Evolutionary conservation across 2,113 vertebrate genomes (phyloP).

Genomic region (Leptocoma aspasia): DNA sequence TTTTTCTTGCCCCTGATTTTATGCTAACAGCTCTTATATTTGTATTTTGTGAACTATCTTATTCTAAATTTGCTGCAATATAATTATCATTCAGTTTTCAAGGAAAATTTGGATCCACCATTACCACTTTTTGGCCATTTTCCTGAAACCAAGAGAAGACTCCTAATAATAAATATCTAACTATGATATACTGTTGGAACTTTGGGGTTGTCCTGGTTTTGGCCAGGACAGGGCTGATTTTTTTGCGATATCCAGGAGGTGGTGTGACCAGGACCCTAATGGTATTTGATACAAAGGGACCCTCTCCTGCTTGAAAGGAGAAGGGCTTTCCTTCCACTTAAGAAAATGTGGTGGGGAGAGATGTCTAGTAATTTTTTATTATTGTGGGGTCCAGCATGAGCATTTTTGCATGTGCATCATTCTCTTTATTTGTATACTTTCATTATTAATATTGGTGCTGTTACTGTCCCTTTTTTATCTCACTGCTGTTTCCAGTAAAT

Average conservation of each 20-base stretch:
- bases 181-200: neutral
- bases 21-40: neutral
- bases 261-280: neutral
- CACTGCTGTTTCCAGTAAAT: neutral
- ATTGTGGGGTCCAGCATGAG: rapidly evolving
- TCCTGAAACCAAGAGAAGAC: neutral
- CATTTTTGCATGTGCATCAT: neutral
- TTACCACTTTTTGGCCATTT: neutral
- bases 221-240: neutral
- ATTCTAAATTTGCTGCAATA: neutral
- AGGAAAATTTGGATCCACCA: neutral
- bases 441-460: neutral
- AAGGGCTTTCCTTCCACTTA: neutral
- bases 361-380: neutral
- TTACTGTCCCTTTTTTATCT: neutral
- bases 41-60: neutral
- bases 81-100: neutral
- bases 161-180: neutral
- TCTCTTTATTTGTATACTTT: neutral
- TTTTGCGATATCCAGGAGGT: neutral
- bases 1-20: neutral
- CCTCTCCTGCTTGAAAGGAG: rapidly evolving
- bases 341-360: neutral
- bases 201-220: neutral
- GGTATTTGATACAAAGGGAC: neutral